Evolutionary conservation across 2,113 vertebrate species (phyloP), one percentile per base, ranked within the genome.

Genomic region (Toxostoma redivivum): DNA sequence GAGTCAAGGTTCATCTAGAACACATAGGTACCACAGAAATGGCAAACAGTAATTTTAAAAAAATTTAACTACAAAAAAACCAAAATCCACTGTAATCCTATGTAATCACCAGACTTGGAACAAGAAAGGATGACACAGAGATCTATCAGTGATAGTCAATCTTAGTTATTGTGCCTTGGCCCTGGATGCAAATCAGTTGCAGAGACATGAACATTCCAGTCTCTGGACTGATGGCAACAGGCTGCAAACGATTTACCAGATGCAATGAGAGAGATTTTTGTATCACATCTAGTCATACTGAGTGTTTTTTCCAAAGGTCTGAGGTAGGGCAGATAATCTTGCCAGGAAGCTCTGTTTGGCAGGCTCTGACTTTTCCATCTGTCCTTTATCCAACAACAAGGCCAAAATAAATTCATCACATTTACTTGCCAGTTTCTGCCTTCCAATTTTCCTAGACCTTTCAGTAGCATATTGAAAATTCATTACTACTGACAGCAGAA

Each of bases 391-490:
- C 93, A 93, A 70, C 10, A 70, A 9, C 19, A 86, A 81, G 25
- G 67, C 74, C 90, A 96, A 93, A 95, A 86, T 35, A 92, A 80
- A 95, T 94, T 57, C 44, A 84, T 92, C 93, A 78, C 56, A 69
- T 83, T 65, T 67, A 92, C 69, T 71, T 92, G 81, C 51, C 95
- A 94, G 79, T 37, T 94, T 83, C 74, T 95, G 76, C 42, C 50
- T 95, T 95, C 94, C 94, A 90, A 67, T 71, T 96, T 96, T 96
- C 92, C 94, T 83, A 71, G 47, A 62, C 64, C 78, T 95, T 81
- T 86, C 71, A 70, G 92, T 35, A 93, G 37, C 37, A 15, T 51
- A 88, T 37, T 95, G 85, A 91, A 95, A 88, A 95, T 64, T 74
- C 92, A 94, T 92, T 94, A 92, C 47, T 72, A 44, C 22, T 88